Evolutionary conservation across 2,888 invertebrate genomes (phyloP), one percentile per base, ranked within the genome.

Genomic region (Eugnorisma glareosa): DNA sequence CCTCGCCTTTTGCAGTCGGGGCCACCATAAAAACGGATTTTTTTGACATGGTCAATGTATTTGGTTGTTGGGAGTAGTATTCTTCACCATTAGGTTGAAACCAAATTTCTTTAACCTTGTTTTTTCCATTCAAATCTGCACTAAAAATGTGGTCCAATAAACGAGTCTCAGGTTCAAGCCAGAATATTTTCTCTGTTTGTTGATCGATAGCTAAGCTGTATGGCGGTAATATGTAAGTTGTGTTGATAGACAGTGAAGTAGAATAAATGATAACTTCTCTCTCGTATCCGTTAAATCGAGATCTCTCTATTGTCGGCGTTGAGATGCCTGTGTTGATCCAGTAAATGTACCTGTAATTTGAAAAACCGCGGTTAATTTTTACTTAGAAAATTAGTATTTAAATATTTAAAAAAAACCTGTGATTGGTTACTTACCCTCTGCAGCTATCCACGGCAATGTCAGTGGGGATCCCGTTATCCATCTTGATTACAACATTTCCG

Each of bases 311-410:
- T 71, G 97, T 97, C 5, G 99, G 97, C 69, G 97, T 97, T n/a
- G 95, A 94, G 28, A 95, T 94, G 90, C 98, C 97, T 88, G 97
- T 97, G 94, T 99, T 99, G 10, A 98, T 98, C 99, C 99, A 99
- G 93, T 98, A 99, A 79, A 99, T 95, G 83, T 97, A 97, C 71
- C 98, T 98, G 93, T 51, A 96, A 94, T 77, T 79, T 45, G 24
- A 48, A 74, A 37, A 37, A 72, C 18, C 15, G 37, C 18, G 11
- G 18, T 73, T 35, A 10, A 1, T 11, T 70, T 31, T 6, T 15
- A 70, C 10, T 3, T 43, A 31, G 18, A 24, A 28, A 59, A 35
- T 57, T 10, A 21, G n/a, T 15, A 18, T 28, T 1, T 3, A 11
- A 40, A 31, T 40, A 72, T 8, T n/a, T 31, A 13, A n/a, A 68